A percentile compares a stretch with the other conserved stretches of the same genome.
phyloP scores from a whole-genome alignment of 2,113 vertebrate species.

The Corythaixoides concolor region DNA sequence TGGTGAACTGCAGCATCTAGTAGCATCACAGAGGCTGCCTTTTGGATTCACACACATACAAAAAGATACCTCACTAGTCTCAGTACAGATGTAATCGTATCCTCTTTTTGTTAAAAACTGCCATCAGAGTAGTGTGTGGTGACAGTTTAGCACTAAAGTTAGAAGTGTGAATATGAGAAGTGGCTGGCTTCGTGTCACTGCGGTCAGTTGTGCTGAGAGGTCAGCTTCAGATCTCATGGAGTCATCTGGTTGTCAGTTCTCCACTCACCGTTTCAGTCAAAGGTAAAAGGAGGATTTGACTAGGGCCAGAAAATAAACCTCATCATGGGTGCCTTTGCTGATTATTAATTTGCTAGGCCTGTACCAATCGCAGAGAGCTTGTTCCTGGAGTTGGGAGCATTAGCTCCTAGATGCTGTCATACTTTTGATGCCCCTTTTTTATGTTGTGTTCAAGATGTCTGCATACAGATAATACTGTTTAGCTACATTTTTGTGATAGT shows the following conservation, averaged over 20 bases:
- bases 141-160: not conserved
- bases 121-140: not conserved
- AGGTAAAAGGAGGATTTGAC: not conserved
- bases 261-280: not conserved
- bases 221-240: not conserved
- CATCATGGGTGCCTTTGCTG: fast-evolving
- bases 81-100: not conserved
- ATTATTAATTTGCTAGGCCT: not conserved
- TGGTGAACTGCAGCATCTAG: not conserved
- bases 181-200: not conserved
- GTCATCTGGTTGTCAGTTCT: not conserved
- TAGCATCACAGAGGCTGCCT: not conserved
- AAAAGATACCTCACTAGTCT: not conserved
- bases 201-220: not conserved
- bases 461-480: fast-evolving
- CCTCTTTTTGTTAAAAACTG: not conserved
- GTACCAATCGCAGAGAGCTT: not conserved
- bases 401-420: not conserved
- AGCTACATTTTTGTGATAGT: not conserved
- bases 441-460: not conserved
- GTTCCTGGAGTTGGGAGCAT: not conserved
- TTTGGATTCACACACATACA: not conserved
- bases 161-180: not conserved
- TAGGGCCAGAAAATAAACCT: not conserved
- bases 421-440: not conserved